Conservation (phyloP, 2,113 vertebrate genomes). For the Tenrec ecaudatus region DNA sequence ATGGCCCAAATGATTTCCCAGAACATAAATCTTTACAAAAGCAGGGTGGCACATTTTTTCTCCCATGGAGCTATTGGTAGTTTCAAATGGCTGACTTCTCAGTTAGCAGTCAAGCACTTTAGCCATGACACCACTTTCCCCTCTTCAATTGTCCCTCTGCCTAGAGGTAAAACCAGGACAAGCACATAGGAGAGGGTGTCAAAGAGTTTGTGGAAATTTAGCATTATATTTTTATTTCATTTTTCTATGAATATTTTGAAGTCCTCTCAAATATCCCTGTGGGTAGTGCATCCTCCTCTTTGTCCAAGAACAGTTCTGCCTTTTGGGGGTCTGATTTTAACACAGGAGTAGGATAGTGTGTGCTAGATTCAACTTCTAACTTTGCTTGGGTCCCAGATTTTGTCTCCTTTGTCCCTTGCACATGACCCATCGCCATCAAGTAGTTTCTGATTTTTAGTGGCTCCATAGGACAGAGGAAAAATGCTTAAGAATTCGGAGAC, state of each 20-base stretch:
- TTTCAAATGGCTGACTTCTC: no score
- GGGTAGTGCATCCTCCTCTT: neutral
- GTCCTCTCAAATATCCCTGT: neutral
- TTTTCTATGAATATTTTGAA: no score
- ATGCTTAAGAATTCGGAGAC: no score
- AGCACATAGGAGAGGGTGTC: neutral
- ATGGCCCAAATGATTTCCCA: no score
- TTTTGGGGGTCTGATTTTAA: constrained; percentile 6
- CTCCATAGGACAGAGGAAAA: no score
- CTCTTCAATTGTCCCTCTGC: neutral
- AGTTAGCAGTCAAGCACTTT: no score
- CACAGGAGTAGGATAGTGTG: neutral
- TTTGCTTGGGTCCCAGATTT: neutral
- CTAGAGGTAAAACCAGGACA: neutral
- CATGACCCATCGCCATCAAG: neutral
- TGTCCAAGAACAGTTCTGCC: neutral
- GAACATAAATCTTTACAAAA: no score
- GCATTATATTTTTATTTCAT: no score
- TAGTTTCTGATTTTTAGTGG: no score
- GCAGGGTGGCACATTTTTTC: no score
- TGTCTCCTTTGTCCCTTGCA: constrained; percentile 23
- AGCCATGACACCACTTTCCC: neutral
- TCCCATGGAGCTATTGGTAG: no score
- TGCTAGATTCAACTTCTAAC: neutral
- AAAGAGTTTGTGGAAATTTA: no score